Base-by-base conservation (phyloP, 2,797 vertebrate species). In the Notamacropus eugenii region DNA sequence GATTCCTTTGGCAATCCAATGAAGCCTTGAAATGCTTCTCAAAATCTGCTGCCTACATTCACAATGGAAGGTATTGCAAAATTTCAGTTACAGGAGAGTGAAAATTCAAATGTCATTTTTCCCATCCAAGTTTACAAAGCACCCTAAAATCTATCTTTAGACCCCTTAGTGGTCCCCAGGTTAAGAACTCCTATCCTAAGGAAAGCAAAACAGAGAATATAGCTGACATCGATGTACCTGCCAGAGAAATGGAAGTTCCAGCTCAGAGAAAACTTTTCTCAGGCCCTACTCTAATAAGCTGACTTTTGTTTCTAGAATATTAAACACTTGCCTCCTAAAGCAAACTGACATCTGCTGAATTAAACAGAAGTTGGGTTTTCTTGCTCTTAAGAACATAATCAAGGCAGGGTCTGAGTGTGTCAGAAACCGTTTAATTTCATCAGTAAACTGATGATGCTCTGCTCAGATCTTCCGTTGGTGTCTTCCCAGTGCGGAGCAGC, bases 191-290 rank as follows among this genome's bases (percentile, higher is more conserved):
- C 74, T 50, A 50, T 27, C 93, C 58, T 97, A 95, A 96, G 87
- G 50, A 93, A 95, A 94, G 82, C 87, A 96, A 97, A 94, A 97
- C 96, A 93, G 56, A 46, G 10, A 55, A 19, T 34, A 13, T 11
- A 40, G 31, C 19, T 27, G 92, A 92, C 90, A 96, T 97, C 62
- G 90, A 95, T 93, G 82, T 40, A 93, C 59, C 90, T 55, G n/a
- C 50, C 62, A 91, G 4, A 50, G 46, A 27, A 95, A 91, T 13
- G 97, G 95, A 91, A 8, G 6, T 46, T 82, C 16, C 59, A 96
- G 92, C 40, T 95, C 57, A 97, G 50, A 96, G 11, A 55, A 95
- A 40, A 10, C 52, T 92, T 92, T 91, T 93, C 16, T 9, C 55
- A 3, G 91, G 24, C 67, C 55, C 56, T 31, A 14, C 0, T 29